Base-by-base conservation (phyloP, 2,797 vertebrate species). In the Karalla daura region DNA sequence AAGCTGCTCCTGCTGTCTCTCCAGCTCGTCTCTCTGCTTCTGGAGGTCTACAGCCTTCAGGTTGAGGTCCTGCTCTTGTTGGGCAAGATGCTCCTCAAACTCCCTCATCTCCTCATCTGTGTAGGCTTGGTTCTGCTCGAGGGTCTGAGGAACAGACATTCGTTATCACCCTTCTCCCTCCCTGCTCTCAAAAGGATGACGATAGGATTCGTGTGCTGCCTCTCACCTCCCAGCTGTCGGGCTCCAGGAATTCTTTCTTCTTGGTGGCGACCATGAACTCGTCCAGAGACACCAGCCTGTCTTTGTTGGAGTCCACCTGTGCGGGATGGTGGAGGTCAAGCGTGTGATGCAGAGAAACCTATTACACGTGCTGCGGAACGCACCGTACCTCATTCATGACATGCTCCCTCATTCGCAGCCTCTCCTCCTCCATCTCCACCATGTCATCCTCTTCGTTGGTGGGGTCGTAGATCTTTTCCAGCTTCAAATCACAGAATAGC, bases 351-450 rank as follows among this genome's bases (percentile, higher is more conserved):
- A 24, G 14, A 39, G 3, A 55, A 32, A 64, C 5, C 12, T 17
- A 43, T 51, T 15, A 18, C 4, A 35, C 6, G 23, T 32, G 39
- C 8, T 17, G 39, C 21, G 7, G 14, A 33, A 40, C 6, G 40
- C 5, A 25, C 24, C 68, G 59, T 86, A 97, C 98, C 97, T 99
- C 97, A 51, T 94, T 99, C 98, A 99, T 98, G 30, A 99, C 97
- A 45, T 99, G 98, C 55, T 99, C 98, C 70, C 98, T 95, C 98
- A 99, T 99, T 50, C 97, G 94, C 37, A 99, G 91, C 65, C 97
- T 92, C 89, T 99, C 98, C 81, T 99, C 98, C 84, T 99, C 97
- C 97, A 99, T 99, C 91, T 98, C 98, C 80, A 99, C 86, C 98
- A 99, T 98, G 80, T 99, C 97, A 47, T 98, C 98, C 66, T 99